Base-by-base conservation (phyloP, 2,888 invertebrate genomes). In the Morpho deidamia region DNA sequence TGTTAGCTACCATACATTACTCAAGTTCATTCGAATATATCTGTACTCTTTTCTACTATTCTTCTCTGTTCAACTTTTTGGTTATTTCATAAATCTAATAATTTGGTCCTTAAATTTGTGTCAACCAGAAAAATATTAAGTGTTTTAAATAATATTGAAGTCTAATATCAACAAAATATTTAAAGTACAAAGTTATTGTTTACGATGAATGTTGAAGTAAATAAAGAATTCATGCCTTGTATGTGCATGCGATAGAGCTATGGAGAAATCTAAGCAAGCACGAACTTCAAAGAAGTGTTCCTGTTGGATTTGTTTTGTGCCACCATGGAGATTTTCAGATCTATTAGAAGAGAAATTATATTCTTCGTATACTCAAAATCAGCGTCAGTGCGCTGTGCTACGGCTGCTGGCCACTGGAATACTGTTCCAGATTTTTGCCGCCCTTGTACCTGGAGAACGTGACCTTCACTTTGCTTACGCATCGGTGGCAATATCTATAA, bases 371-470 rank as follows among this genome's bases (percentile, higher is more conserved):
- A 86, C 85, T 4, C 77, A 75, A 60, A 72, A 79, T 33, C 88
- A 86, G 65, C 75, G 81, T 51, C 81, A 86, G 64, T 74, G 83
- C 34, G 85, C 84, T 23, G 74, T 87, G 42, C 78, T 85, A 41
- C 78, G 87, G 7, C 65, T 87, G 48, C 70, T 87, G 23, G 70
- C 72, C n/a, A 69, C 74, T 50, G 88, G 84, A 33, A 65, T 77
- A 38, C 59, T 88, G 54, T 67, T 89, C 61, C 86, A 86, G 65
- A 63, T 72, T 49, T 88, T 78, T 51, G 73, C 78, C 9, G 66
- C 71, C n/a, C 49, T 88, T 41, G 82, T 87, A 47, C 88, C 89
- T 1, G 87, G 88, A 59, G 85, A 87, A 59, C 70, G 78, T 47
- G 76, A 84, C 60, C 60, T 83, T 38, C 59, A 64, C 38, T 76